Conservation (phyloP, 2,888 invertebrate species). For the Drosophila sordidula region DNA sequence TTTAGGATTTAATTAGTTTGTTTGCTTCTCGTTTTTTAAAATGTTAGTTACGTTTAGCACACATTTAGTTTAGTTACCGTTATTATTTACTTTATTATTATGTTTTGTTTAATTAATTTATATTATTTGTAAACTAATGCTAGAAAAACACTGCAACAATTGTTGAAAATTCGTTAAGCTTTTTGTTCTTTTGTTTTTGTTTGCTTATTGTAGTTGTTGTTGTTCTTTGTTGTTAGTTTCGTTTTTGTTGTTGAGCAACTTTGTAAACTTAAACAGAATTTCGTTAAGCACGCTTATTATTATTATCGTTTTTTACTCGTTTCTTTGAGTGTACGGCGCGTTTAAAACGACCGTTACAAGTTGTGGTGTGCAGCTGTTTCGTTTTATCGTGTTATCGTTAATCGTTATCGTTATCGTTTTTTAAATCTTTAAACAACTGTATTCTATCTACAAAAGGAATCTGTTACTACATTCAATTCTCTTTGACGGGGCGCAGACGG, state of each 20-base stretch:
- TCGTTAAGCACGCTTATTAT: constrained; percentile 54
- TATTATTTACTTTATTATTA: constrained; percentile 47
- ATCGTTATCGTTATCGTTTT: constrained; percentile 38
- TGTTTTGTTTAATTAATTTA: constrained; percentile 29
- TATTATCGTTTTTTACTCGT: constrained; percentile 67
- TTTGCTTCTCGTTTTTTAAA: constrained; percentile 50
- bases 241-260: constrained; percentile 63
- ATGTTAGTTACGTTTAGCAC: constrained; percentile 73
- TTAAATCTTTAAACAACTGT: constrained; percentile 60
- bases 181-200: constrained; percentile 47
- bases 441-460: constrained; percentile 76
- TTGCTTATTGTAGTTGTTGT: constrained; percentile 35
- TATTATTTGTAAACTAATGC: constrained; percentile 61
- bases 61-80: constrained; percentile 70
- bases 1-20: constrained; percentile 58
- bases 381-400: constrained; percentile 41
- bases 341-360: constrained; percentile 69
- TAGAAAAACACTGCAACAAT: constrained; percentile 79
- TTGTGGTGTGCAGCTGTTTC: constrained; percentile 45
- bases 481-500: constrained; percentile 45
- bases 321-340: constrained; percentile 64
- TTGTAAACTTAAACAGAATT: constrained; percentile 52
- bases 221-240: constrained; percentile 33
- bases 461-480: constrained; percentile 60
- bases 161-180: constrained; percentile 79